Evolutionary conservation across 2,888 invertebrate species (phyloP).

Genomic region (Phengaris arion): DNA sequence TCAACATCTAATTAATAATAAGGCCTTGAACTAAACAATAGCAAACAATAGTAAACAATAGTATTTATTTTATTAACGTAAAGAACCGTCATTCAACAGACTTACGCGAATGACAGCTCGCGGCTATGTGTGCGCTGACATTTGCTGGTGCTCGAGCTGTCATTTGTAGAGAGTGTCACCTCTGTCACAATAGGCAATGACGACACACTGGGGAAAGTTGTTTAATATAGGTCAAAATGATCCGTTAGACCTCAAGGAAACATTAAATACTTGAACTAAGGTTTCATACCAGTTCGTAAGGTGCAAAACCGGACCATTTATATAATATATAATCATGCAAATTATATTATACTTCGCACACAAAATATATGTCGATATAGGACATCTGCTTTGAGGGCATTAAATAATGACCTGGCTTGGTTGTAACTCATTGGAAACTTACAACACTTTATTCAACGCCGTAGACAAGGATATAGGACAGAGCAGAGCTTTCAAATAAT

Average conservation of each 20-base stretch:
- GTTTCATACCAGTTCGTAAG: conserved; percentile 27
- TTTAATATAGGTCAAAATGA: conserved; percentile 20
- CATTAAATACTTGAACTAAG: neutral
- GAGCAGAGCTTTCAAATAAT: neutral
- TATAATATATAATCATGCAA: conserved; percentile 23
- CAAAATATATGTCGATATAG: conserved; percentile 12
- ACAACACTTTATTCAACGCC: neutral
- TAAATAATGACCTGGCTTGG: neutral
- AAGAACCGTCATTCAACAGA: too few relatives aligned
- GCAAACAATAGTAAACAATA: too few relatives aligned
- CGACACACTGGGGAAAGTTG: neutral
- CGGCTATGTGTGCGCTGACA: too few relatives aligned
- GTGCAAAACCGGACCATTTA: conserved; percentile 25
- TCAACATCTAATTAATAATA: neutral
- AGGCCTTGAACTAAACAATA: neutral
- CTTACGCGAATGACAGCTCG: too few relatives aligned
- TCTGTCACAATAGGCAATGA: conserved; percentile 2
- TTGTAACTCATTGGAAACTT: neutral
- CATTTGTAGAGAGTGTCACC: too few relatives aligned
- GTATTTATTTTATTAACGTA: too few relatives aligned
- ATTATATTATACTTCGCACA: conserved; percentile 6
- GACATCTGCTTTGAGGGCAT: conserved; percentile 23
- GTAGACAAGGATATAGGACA: neutral
- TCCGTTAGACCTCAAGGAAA: conserved; percentile 23
- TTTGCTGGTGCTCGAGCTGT: too few relatives aligned